A percentile compares a stretch with the other conserved stretches of the same genome.
These are phyloP conservation scores for Hartigia nigra DNA, from an alignment of 2,888 invertebrate species.

Conservation along the genomic window DNA sequence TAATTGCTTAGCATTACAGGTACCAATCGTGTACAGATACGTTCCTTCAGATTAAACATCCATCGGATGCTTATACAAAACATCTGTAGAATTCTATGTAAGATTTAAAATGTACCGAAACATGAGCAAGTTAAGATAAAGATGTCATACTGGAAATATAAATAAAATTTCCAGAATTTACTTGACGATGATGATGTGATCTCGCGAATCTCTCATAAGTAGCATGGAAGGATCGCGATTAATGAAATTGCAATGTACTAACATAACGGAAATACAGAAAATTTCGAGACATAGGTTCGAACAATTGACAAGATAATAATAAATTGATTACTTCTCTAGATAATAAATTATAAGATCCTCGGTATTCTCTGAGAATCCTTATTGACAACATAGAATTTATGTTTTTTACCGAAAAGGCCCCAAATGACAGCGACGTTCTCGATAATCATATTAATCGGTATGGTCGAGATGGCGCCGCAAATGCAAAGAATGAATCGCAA, in stretches of 20 bases:
- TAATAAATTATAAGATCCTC: background rate
- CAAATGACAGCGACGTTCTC: constrained; percentile 96
- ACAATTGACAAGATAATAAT: background rate
- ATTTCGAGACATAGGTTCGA: background rate
- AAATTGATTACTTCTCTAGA: background rate
- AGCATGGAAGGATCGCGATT: background rate
- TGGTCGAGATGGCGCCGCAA: constrained; percentile 87
- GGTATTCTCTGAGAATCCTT: constrained; percentile 72
- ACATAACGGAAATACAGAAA: background rate
- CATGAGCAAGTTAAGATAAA: no score
- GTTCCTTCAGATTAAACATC: background rate
- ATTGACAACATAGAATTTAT: constrained; percentile 96
- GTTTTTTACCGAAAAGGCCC: constrained; percentile 94
- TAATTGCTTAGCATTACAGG: background rate
- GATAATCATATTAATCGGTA: constrained; percentile 93
- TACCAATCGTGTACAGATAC: background rate
- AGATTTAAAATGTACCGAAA: background rate
- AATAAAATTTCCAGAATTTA: background rate
- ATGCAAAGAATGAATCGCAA: constrained; percentile 83
- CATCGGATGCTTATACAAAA: background rate
- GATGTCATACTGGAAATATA: no score
- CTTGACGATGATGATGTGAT: background rate
- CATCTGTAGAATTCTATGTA: background rate
- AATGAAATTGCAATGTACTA: background rate
- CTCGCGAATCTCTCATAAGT: background rate